Conservation (phyloP, 2,797 vertebrate species). For the Fistularia tabacaria region DNA sequence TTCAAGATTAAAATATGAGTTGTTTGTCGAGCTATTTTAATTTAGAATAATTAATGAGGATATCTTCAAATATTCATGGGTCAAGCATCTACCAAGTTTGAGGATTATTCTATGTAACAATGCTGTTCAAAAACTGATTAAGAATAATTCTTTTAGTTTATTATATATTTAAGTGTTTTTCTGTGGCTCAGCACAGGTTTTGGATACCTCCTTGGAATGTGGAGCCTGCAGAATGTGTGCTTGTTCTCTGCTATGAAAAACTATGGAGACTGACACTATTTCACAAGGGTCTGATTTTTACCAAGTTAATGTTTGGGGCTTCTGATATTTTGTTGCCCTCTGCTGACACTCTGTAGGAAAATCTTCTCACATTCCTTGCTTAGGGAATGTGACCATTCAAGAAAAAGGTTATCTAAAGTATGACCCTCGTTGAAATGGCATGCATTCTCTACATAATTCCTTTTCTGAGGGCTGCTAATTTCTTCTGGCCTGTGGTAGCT, state of each 20-base stretch:
- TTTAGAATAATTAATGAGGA: slow-evolving; percentile 19
- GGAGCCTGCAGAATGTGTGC: slow-evolving; percentile 24
- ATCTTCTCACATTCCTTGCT: slow-evolving; percentile 73
- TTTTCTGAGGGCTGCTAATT: slow-evolving; percentile 61
- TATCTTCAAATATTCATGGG: slow-evolving; percentile 40
- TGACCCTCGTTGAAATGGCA: slow-evolving; percentile 72
- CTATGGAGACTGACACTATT: slow-evolving; percentile 50
- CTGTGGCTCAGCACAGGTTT: slow-evolving; percentile 55
- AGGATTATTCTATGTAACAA: slow-evolving; percentile 53
- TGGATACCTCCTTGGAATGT: slow-evolving; percentile 53
- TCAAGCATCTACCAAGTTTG: slow-evolving; percentile 26
- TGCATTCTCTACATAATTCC: slow-evolving; percentile 66
- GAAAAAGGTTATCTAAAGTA: slow-evolving; percentile 75
- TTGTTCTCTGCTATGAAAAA: slow-evolving; percentile 63
- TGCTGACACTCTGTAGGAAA: slow-evolving; percentile 62
- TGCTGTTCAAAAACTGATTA: too few species aligned
- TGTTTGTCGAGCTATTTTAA: slow-evolving; percentile 11
- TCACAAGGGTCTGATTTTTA: slow-evolving; percentile 63
- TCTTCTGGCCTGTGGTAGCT: slow-evolving; percentile 50
- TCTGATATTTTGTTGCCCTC: slow-evolving; percentile 48
- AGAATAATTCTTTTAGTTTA: too few species aligned
- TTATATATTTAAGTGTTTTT: too few species aligned
- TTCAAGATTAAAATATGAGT: slow-evolving; percentile 19
- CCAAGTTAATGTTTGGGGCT: slow-evolving; percentile 65
- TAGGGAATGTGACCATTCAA: slow-evolving; percentile 73